Evolutionary conservation across 2,888 invertebrate species (phyloP).

Genomic region (Brachyopa scutellaris): DNA sequence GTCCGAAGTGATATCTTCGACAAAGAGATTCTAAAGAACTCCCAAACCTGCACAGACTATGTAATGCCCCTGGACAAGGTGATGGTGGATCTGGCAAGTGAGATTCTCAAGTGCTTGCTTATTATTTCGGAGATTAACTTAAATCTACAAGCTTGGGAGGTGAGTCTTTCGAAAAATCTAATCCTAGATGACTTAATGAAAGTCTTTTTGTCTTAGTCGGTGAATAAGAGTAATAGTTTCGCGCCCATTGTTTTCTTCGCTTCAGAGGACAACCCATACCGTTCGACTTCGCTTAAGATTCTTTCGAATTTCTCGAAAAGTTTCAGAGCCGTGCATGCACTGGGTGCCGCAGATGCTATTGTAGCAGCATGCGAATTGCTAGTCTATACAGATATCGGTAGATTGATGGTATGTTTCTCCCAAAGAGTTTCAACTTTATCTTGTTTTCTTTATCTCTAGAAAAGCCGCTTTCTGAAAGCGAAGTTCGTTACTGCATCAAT

Average conservation of each 20-base stretch:
- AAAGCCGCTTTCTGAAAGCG: conserved; percentile 77
- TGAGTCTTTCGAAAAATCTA: conserved; percentile 40
- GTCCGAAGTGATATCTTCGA: conserved; percentile 81
- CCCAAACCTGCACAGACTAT: conserved; percentile 76
- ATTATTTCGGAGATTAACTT: conserved; percentile 78
- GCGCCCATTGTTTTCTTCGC: conserved; percentile 79
- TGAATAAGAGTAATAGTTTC: conserved; percentile 74
- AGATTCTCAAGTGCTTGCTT: conserved; percentile 79
- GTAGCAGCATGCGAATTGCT: conserved; percentile 79
- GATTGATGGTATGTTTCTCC: not conserved
- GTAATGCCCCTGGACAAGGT: conserved; percentile 77
- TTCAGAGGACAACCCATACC: conserved; percentile 77
- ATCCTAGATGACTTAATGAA: not conserved
- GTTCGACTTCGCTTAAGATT: conserved; percentile 78
- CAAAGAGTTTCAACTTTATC: not conserved
- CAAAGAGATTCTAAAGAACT: conserved; percentile 78
- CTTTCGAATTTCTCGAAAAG: conserved; percentile 80
- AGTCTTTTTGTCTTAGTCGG: not conserved
- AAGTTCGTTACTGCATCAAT: conserved; percentile 79
- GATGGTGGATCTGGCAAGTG: conserved; percentile 77
- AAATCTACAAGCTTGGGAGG: conserved; percentile 77
- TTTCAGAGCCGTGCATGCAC: conserved; percentile 76
- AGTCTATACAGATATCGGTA: conserved; percentile 77
- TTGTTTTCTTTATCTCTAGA: conserved; percentile 23
- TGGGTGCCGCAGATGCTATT: conserved; percentile 79